Base-by-base conservation (phyloP, 2,797 vertebrate species). In the Crax fasciolata region DNA sequence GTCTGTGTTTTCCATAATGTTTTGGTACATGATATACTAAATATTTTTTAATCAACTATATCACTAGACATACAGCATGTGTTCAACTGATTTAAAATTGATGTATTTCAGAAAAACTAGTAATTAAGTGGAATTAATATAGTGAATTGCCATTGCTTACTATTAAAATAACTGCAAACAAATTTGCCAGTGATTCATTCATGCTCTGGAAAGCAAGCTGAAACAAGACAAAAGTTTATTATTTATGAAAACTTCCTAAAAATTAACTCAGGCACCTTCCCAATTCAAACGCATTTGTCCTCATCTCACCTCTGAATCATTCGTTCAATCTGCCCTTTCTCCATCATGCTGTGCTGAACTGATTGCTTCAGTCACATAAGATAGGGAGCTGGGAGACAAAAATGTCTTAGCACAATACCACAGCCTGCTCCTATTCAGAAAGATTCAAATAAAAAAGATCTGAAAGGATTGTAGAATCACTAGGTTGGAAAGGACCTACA, bases 281-380 rank as follows among this genome's bases (percentile, higher is more conserved):
- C 13, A 63, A 5, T 66, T 61, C 21, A 54, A 28, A 72, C 38
- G 38, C 5, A 0, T 81, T 84, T 88, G 49, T 95, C 83, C 90
- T 90, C n/a, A 67, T 66, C 32, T 94, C 74, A 86, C 66, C 80
- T 84, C 86, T 94, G 90, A 94, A 66, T 93, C 79, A 86, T 78
- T 90, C 90, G 30, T 73, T 88, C 80, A 81, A 2, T 84, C 62
- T 91, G 77, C 55, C 74, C 80, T 93, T 93, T 94, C 63, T 83
- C 27, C 74, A 49, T 76, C 85, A 51, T 13, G 48, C 73, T 91
- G 83, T 76, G 85, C 44, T 66, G 85, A 86, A 68, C 39, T 84
- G 66, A 89, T 73, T 76, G 19, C 38, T 88, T 79, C 85, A 79
- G 80, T 55, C 24, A 20, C 9, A 62, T 13, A 18, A 93, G 73